A percentile compares a stretch with the other conserved stretches of the same genome.
Conservation (phyloP, 2,888 invertebrate species). For the Chloroclystis v-ata region DNA sequence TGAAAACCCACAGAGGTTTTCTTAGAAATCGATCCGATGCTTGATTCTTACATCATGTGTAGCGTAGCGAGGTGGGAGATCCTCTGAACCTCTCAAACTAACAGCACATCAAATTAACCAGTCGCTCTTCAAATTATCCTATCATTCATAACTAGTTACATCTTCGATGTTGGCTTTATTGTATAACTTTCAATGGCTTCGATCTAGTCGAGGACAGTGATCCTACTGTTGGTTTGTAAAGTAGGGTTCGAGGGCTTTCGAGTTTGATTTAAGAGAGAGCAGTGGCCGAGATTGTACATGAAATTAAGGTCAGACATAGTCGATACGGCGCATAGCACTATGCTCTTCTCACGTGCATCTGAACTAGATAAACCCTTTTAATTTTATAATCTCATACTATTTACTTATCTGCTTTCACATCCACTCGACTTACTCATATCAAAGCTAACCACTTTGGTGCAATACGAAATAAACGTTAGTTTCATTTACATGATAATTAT, state of each 20-base stretch:
- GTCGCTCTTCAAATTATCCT: constrained; percentile 44
- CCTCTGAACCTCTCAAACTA: constrained; percentile 44
- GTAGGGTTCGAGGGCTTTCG: constrained; percentile 71
- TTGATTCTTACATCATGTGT: constrained; percentile 31
- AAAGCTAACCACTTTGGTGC: constrained; percentile 12
- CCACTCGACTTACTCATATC: constrained; percentile 5
- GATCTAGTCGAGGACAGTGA: constrained; percentile 56
- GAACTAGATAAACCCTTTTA: constrained; percentile 17
- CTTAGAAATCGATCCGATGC: constrained; percentile 14
- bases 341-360: constrained; percentile 23
- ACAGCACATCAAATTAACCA: constrained; percentile 41
- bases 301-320: constrained; percentile 63
- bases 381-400: constrained; percentile 2
- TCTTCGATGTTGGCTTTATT: constrained; percentile 55
- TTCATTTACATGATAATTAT: constrained; percentile 40
- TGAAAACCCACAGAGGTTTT: constrained; percentile 12
- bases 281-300: constrained; percentile 61
- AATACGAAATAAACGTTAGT: constrained; percentile 20
- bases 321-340: constrained; percentile 46
- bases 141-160: constrained; percentile 45
- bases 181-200: constrained; percentile 50
- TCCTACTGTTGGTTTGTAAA: constrained; percentile 49
- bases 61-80: too few species aligned
- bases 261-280: constrained; percentile 77
- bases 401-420: constrained; percentile 15